Conservation (phyloP, 2,888 invertebrate species). For the Leucophenga montana region DNA sequence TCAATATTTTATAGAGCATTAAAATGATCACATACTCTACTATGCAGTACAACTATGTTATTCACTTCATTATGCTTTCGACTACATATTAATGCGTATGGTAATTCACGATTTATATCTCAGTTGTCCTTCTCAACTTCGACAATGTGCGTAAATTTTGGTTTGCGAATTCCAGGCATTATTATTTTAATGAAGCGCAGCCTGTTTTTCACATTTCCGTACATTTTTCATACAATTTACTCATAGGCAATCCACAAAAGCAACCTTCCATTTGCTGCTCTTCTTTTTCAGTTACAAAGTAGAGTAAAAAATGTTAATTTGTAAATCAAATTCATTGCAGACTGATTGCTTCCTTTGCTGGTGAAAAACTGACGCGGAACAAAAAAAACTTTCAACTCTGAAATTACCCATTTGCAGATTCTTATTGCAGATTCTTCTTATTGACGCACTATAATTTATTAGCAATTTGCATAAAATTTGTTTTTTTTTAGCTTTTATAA, state of each 20-base stretch:
- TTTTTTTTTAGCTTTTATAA: slow-evolving; percentile 18
- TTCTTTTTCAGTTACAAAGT: slow-evolving; percentile 1
- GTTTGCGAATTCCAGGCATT: slow-evolving; percentile 34
- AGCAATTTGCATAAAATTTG: slow-evolving; percentile 67
- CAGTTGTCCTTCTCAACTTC: no score
- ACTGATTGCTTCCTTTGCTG: slow-evolving; percentile 1
- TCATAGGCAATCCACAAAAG: neutral
- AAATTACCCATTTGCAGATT: no score
- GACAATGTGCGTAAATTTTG: no score
- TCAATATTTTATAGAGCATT: neutral
- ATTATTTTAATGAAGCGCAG: slow-evolving; percentile 59
- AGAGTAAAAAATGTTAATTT: slow-evolving; percentile 22
- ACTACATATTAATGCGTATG: neutral
- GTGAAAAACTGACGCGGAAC: neutral
- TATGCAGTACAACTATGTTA: no score
- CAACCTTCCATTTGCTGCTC: neutral
- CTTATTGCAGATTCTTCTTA: no score
- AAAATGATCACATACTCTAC: no score
- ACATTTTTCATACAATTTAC: neutral
- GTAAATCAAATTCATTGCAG: slow-evolving; percentile 18
- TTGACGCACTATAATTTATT: slow-evolving; percentile 60
- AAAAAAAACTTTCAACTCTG: no score
- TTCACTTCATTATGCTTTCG: no score
- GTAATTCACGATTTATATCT: neutral
- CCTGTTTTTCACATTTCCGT: neutral